Evolutionary conservation across 2,113 vertebrate genomes (phyloP).

Genomic region (Salvelinus namaycush): DNA sequence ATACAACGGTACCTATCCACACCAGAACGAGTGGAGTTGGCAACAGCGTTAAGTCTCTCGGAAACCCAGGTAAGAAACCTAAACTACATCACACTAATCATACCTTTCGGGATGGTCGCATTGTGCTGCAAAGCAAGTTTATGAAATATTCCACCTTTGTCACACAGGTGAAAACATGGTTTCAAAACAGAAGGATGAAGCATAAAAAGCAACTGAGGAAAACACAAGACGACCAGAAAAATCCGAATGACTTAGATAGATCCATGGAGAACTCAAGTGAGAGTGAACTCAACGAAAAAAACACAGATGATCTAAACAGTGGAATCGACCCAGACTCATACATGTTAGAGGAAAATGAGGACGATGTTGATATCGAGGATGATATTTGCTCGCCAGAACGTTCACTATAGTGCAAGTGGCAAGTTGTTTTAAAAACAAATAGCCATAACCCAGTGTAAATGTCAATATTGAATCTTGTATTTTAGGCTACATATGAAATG

Average conservation of each 20-base stretch:
- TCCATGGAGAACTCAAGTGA: slow-evolving; percentile 78
- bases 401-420: slow-evolving; percentile 77
- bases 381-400: slow-evolving; percentile 80
- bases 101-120: neutral
- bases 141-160: slow-evolving; percentile 4
- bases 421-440: slow-evolving; percentile 10
- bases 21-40: slow-evolving; percentile 93
- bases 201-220: slow-evolving; percentile 96
- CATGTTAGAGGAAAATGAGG: slow-evolving; percentile 83
- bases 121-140: neutral
- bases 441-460: slow-evolving; percentile 32
- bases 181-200: slow-evolving; percentile 94
- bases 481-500: slow-evolving; percentile 24
- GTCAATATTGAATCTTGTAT: slow-evolving; percentile 39
- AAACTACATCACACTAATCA: neutral
- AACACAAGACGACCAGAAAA: slow-evolving; percentile 89
- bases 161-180: slow-evolving; percentile 91
- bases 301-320: slow-evolving; percentile 55
- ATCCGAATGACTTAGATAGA: slow-evolving; percentile 71
- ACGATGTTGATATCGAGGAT: slow-evolving; percentile 95
- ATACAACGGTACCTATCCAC: slow-evolving; percentile 96
- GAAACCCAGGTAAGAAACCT: slow-evolving; percentile 89
- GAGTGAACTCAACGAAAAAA: slow-evolving; percentile 70
- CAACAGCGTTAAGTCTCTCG: slow-evolving; percentile 94
- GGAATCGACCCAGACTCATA: slow-evolving; percentile 74